Evolutionary conservation across 1,140 invertebrate genomes (phyloP).

Genomic region (Drosophila miranda): DNA sequence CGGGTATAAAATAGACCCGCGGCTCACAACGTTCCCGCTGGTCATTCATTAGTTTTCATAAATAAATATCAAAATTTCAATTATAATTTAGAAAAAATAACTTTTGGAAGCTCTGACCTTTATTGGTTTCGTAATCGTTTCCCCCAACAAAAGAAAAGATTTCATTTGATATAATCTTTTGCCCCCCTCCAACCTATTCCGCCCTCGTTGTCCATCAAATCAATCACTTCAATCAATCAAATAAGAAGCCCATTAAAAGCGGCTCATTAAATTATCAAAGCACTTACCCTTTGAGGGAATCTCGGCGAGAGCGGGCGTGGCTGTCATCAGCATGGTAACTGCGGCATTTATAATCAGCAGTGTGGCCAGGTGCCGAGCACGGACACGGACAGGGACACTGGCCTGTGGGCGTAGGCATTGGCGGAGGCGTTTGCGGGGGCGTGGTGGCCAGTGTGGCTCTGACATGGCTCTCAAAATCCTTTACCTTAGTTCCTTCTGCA

Average conservation of each 20-base stretch:
- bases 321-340: slow-evolving; percentile 60
- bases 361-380: slow-evolving; percentile 37
- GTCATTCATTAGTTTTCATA: too few relatives aligned
- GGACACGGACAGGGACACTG: too few relatives aligned
- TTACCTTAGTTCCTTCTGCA: slow-evolving; percentile 38
- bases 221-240: slow-evolving; percentile 27
- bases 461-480: slow-evolving; percentile 28
- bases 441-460: slow-evolving; percentile 7
- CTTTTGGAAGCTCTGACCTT: too few relatives aligned
- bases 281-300: slow-evolving; percentile 77
- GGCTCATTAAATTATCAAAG: slow-evolving; percentile 77
- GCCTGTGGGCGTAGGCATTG: slow-evolving; percentile 10
- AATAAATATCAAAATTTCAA: too few relatives aligned
- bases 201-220: background rate
- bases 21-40: too few relatives aligned
- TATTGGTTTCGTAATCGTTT: background rate
- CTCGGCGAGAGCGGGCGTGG: slow-evolving; percentile 62
- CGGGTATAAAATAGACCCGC: too few relatives aligned
- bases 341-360: slow-evolving; percentile 53
- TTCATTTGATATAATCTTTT: too few relatives aligned
- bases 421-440: slow-evolving; percentile 12
- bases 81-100: too few relatives aligned
- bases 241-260: slow-evolving; percentile 49
- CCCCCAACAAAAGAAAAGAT: too few relatives aligned
- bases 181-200: background rate